A percentile compares a stretch with the other conserved stretches of the same genome.
These are phyloP conservation scores for Lypha dubia DNA, from an alignment of 2,888 invertebrate genomes.

Conservation along the genomic window DNA sequence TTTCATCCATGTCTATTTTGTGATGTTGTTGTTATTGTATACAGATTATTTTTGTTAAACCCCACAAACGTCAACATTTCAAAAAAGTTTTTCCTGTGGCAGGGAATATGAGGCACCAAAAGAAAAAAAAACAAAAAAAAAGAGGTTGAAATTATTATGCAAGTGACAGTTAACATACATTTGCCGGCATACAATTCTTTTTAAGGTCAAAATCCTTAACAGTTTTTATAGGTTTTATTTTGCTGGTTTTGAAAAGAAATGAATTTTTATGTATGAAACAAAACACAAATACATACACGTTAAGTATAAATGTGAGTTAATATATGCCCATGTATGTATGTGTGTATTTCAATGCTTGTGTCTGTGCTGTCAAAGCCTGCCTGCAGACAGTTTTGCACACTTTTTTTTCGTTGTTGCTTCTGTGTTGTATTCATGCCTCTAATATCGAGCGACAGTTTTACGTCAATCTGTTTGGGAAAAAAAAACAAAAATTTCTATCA, in stretches of 20 bases:
- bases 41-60: background rate
- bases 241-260: slow-evolving; percentile 32
- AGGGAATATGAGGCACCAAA: slow-evolving; percentile 18
- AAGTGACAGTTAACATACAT: slow-evolving; percentile 65
- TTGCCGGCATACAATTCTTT: slow-evolving; percentile 33
- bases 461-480: slow-evolving; percentile 50
- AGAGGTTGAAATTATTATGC: slow-evolving; percentile 42
- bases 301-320: background rate
- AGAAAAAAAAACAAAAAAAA: background rate
- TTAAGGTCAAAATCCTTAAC: slow-evolving; percentile 71
- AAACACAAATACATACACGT: background rate
- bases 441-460: slow-evolving; percentile 59
- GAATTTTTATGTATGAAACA: slow-evolving; percentile 15
- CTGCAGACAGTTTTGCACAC: slow-evolving; percentile 65
- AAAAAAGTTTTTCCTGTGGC: slow-evolving; percentile 2
- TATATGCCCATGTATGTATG: background rate
- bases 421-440: slow-evolving; percentile 31
- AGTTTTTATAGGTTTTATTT: slow-evolving; percentile 47
- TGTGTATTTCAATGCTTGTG: background rate
- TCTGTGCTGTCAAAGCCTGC: slow-evolving; percentile 54
- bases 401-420: slow-evolving; percentile 38
- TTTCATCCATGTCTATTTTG: background rate
- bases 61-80: slow-evolving; percentile 32
- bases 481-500: slow-evolving; percentile 28
- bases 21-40: too few relatives aligned